These are phyloP conservation scores for Psephotus haematonotus DNA, from an alignment of 2,113 vertebrate species.

Conservation along the genomic window DNA sequence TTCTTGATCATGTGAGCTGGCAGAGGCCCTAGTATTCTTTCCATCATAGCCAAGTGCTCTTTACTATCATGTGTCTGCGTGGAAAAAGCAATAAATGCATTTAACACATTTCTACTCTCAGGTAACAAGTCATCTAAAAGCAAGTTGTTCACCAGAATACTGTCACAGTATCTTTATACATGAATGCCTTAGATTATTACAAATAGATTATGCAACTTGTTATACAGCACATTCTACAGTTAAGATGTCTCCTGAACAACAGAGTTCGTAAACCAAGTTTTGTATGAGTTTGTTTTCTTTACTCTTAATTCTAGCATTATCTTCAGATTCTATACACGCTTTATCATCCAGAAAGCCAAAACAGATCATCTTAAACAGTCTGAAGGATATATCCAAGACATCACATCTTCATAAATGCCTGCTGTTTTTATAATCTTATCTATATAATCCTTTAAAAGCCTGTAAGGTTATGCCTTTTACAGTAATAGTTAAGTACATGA, in stretches of 20 bases:
- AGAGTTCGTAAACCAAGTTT: background rate
- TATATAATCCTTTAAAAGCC: background rate
- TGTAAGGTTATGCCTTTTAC: background rate
- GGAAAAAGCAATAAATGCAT: background rate
- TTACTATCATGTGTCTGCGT: slow-evolving; percentile 94
- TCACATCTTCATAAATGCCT: background rate
- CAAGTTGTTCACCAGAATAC: background rate
- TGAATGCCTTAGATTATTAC: background rate
- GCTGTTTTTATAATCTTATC: background rate
- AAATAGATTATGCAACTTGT: background rate
- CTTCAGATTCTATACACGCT: background rate
- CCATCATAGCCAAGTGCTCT: slow-evolving; percentile 98
- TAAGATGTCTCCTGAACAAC: background rate
- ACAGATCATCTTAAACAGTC: background rate
- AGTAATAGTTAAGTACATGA: background rate
- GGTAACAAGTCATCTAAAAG: background rate
- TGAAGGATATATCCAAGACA: background rate
- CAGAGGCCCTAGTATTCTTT: slow-evolving; percentile 91
- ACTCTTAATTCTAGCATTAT: background rate
- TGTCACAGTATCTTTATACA: background rate
- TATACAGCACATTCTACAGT: background rate
- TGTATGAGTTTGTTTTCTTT: background rate
- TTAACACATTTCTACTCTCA: background rate
- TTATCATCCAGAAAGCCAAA: background rate
- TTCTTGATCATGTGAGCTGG: slow-evolving; percentile 90